A percentile compares a stretch with the other conserved stretches of the same genome.
phyloP scores from a whole-genome alignment of 2,888 invertebrate species.

The Bugulina stolonifera region DNA sequence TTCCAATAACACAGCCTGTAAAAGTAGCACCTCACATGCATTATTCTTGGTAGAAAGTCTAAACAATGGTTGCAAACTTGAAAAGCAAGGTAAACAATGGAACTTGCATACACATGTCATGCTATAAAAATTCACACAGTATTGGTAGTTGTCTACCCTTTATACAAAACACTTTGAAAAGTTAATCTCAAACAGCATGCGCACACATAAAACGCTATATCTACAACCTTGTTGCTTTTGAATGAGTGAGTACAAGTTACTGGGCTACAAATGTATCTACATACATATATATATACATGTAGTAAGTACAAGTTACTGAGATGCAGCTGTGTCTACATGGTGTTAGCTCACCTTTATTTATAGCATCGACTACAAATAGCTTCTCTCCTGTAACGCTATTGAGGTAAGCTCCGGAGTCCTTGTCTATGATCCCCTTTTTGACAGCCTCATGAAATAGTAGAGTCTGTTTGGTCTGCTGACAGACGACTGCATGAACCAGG shows the following conservation, averaged over 20 bases:
- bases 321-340: background rate
- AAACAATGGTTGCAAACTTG: background rate
- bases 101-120: background rate
- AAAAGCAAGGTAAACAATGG: background rate
- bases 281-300: no score
- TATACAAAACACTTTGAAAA: no score
- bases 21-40: background rate
- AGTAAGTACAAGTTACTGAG: no score
- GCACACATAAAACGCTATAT: no score
- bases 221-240: no score
- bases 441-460: slow-evolving; percentile 34
- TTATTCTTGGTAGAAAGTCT: background rate
- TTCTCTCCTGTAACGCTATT: slow-evolving; percentile 42
- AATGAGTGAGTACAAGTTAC: no score
- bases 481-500: slow-evolving; percentile 47
- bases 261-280: no score
- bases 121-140: background rate
- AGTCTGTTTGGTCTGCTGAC: slow-evolving; percentile 35
- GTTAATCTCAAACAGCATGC: no score
- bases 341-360: slow-evolving; percentile 39
- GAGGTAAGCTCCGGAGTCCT: slow-evolving; percentile 42
- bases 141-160: no score
- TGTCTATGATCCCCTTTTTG: slow-evolving; percentile 37
- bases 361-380: slow-evolving; percentile 46
- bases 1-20: background rate